phyloP scores from a whole-genome alignment of 2,113 vertebrate species.

The Rhinopomastus cyanomelas region DNA sequence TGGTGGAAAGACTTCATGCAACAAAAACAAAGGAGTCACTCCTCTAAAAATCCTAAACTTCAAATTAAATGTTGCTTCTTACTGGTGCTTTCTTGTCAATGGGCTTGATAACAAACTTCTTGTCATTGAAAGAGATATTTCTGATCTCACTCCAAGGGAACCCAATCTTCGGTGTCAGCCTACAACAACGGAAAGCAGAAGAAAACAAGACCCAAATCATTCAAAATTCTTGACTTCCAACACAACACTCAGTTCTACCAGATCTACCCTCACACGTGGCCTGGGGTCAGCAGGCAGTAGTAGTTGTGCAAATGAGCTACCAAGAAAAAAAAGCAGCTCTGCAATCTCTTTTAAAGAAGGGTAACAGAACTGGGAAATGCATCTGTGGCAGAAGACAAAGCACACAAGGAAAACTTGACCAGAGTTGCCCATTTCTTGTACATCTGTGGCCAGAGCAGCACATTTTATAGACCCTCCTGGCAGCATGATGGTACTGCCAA shows the following conservation, averaged over 20 bases:
- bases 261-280: neutral
- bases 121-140: constrained; percentile 98
- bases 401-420: neutral
- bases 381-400: neutral
- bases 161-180: constrained; percentile 96
- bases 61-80: constrained; percentile 48
- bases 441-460: neutral
- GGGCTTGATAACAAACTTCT: constrained; percentile 98
- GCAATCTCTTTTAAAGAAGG: neutral
- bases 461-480: neutral
- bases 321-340: neutral
- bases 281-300: neutral
- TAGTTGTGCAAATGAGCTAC: neutral
- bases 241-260: neutral
- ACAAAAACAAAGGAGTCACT: neutral
- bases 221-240: neutral
- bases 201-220: neutral
- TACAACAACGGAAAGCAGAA: constrained; percentile 63
- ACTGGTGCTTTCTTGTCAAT: constrained; percentile 98
- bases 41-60: neutral
- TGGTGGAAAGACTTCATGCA: neutral
- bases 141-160: constrained; percentile 99
- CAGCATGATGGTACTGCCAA: neutral
- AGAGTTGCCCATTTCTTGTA: neutral
- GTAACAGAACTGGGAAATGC: neutral